Evolutionary conservation across 2,888 invertebrate genomes (phyloP), one percentile per base, ranked within the genome.

Genomic region (Sclerodermus sp.): DNA sequence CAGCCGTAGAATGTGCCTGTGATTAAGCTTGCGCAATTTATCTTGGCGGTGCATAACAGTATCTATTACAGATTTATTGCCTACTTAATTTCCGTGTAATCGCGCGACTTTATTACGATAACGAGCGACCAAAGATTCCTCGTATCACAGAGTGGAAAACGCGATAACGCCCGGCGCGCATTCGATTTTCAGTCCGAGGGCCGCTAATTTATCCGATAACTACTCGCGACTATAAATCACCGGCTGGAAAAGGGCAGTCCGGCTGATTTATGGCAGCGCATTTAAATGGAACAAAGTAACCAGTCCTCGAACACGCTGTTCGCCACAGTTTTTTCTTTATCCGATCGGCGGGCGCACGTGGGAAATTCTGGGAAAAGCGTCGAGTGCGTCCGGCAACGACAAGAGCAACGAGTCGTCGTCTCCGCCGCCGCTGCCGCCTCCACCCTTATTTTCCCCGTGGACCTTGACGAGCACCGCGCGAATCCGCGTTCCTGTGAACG

Each of bases 121-220:
- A 34, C 34, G n/a, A 13, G n/a, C n/a, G 5, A 14, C 5, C 14
- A 14, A 34, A 14, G 34, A 34, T 34, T 34, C 34, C n/a, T 14
- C 34, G 12, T 34, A 34, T 34, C 12, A n/a, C n/a, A 10, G 34
- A 3, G 5, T 34, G 14, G 34, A 12, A 10, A 14, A 12, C 34
- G 34, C 34, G 34, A 34, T 34, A 34, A 34, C 34, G 34, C 34
- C 12, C n/a, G n/a, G 6, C 34, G 34, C 41, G 30, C 31, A 15
- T 10, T 42, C 42, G 31, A 42, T 42, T 42, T 42, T 42, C 42
- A 42, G 42, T 30, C 15, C 41, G 29, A 30, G 41, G 43, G 43
- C 9, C 45, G 45, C 52, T 60, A 60, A 61, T 61, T 61, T 58
- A 61, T 55, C 58, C 61, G 60, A 61, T 51, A 45, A 49, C 60